Percentiles rank a stretch among this genome's conserved stretches.
Evolutionary conservation across 2,113 vertebrate species (phyloP).

Genomic region (Rhadina sibilatrix): DNA sequence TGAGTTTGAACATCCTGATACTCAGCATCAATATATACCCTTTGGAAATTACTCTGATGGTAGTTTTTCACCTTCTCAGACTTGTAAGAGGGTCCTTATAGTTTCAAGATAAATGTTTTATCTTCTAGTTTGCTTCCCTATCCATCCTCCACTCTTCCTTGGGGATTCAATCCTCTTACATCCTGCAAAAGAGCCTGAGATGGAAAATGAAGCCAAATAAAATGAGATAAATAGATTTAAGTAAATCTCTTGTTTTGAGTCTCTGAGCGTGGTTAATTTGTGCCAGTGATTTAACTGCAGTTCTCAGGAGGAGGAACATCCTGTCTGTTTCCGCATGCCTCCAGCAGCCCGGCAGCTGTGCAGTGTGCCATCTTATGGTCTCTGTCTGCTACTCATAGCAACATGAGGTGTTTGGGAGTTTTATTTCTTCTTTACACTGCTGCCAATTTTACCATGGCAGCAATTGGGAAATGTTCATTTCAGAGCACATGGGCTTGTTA

Average conservation of each 20-base stretch:
- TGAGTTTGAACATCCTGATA: neutral
- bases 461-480: neutral
- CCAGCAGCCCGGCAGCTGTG: neutral
- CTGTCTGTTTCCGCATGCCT: neutral
- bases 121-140: neutral
- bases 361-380: neutral
- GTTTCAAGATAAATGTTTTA: neutral
- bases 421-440: neutral
- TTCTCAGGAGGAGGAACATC: neutral
- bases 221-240: neutral
- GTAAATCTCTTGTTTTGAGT: neutral
- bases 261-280: neutral
- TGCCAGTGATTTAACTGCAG: neutral
- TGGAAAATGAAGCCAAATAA: neutral
- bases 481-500: neutral
- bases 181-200: neutral
- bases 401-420: neutral
- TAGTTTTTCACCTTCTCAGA: neutral
- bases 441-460: neutral
- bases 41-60: neutral
- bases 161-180: neutral
- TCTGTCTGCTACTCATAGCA: neutral
- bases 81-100: neutral
- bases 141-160: neutral
- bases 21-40: neutral